Base-by-base conservation (phyloP, 2,113 vertebrate genomes). In the Etheostoma spectabile region DNA sequence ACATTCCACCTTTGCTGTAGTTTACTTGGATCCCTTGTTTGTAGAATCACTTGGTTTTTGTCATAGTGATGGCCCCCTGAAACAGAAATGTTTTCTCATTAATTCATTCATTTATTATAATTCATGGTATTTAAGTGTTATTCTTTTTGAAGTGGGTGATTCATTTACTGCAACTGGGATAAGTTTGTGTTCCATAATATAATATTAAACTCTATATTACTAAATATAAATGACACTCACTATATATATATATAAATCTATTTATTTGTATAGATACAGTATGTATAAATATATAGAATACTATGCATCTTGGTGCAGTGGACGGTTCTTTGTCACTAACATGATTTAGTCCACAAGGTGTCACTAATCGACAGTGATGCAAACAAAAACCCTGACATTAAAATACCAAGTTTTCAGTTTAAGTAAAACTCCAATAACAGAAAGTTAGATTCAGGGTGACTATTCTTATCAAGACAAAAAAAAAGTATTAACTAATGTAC, bases 61-160 rank as follows among this genome's bases (percentile, higher is more conserved):
- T 99, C 97, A 4, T 97, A 98, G 27, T 96, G 95, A 5, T 91
- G 38, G 0, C 97, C 97, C 13, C 97, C 98, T 99, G 89, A n/a
- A 88, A 80, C 19, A 88, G 3, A 88, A 22, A 61, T 8, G 2
- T 15, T 35, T 21, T 49, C 0, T 30, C 3, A 7, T 48, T 5
- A 64, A 13, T 52, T 1, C 1, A n/a, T 18, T 1, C 1, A n/a
- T 18, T 57, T n/a, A 12, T n/a, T 15, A 19, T 15, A 22, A 51
- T 24, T 46, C 4, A 4, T 4, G 19, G 2, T 22, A 2, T 11
- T 65, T 0, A 45, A 16, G 16, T 57, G 2, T 27, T 53, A 8
- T 49, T 33, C 19, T 63, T 69, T 71, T 18, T 42, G 8, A 22
- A 60, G 11, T 19, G 16, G 6, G 6, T 49, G 18, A 19, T 53